Evolutionary conservation across 2,797 vertebrate species (phyloP), one percentile per base, ranked within the genome.

Genomic region (Galago senegalensis): DNA sequence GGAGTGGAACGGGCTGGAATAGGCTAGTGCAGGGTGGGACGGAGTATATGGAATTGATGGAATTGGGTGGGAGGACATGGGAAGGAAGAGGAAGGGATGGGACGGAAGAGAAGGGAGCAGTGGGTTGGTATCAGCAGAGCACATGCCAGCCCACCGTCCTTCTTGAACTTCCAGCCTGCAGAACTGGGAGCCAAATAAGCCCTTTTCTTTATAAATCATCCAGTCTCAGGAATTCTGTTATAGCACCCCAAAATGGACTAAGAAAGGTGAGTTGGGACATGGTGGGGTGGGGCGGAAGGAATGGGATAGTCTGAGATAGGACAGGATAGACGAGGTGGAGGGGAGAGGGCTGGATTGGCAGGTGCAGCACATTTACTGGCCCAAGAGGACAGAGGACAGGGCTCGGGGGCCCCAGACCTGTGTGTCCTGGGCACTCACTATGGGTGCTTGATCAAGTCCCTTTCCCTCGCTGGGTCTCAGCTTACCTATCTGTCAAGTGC

Each of bases 61-160:
- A 5, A 37, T 7, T 1, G 11, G 21, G 18, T 11, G 20, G 8
- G 70, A 13, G 9, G 7, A 18, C 3, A 4, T 7, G n/a, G n/a
- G 9, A 43, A 5, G 18, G 17, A 3, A 23, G 46, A 29, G 20
- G 29, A 46, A n/a, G 31, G 20, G 1, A 8, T 25, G 27, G n/a
- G 8, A 4, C 2, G n/a, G 31, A 7, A 3, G 3, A 6, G 46
- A 5, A 9, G 1, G 31, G 21, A 10, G 49, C 49, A 13, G 49
- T 14, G 49, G 49, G 3, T 49, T 49, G 46, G 46, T 46, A 46
- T 46, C 46, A 10, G 63, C 29, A 65, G 63, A 31, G 63, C 63
- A 67, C 29, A 67, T 7, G 6, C 14, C 31, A n/a, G 63, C 29
- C 17, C 31, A 16, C 31, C 25, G 29, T 17, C 14, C 63, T n/a